Percentiles rank a stretch among this genome's conserved stretches.
Evolutionary conservation across 2,888 invertebrate genomes (phyloP).

Genomic region (Thera obeliscata): DNA sequence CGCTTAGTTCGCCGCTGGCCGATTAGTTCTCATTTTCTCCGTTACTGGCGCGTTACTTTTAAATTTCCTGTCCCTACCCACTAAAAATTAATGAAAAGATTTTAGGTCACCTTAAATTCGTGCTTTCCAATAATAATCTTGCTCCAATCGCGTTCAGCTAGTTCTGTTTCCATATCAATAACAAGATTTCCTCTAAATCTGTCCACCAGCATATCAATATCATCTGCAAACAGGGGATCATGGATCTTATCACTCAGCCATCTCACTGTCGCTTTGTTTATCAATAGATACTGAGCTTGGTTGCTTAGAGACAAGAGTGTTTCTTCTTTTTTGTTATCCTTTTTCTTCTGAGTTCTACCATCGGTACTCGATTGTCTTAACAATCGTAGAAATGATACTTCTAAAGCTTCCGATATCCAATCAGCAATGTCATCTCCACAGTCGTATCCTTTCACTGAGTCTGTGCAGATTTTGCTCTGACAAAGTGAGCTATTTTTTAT

Average conservation of each 20-base stretch:
- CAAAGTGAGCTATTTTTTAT: conserved; percentile 80
- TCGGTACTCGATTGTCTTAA: conserved; percentile 84
- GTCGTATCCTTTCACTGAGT: conserved; percentile 90
- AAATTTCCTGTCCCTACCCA: too few species aligned
- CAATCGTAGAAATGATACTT: conserved; percentile 87
- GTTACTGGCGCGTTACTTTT: too few species aligned
- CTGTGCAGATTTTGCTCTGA: conserved; percentile 94
- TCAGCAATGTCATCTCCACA: conserved; percentile 92
- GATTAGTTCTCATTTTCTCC: too few species aligned
- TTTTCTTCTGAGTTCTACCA: conserved; percentile 64
- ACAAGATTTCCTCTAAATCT: conserved; percentile 97
- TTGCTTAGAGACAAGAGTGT: conserved; percentile 87
- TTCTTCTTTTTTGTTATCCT: conserved; percentile 48
- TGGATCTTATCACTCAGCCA: conserved; percentile 87
- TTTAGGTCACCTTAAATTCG: conserved; percentile 84
- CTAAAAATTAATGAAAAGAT: not conserved
- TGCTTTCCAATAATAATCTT: conserved; percentile 86
- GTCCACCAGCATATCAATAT: conserved; percentile 86
- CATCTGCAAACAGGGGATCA: conserved; percentile 78
- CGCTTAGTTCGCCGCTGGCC: too few species aligned
- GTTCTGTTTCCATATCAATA: conserved; percentile 88
- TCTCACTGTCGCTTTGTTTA: conserved; percentile 90
- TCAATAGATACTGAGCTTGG: conserved; percentile 93
- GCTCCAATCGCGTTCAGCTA: conserved; percentile 91
- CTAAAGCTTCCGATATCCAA: conserved; percentile 92